Evolutionary conservation across 2,797 vertebrate species (phyloP), one percentile per base, ranked within the genome.

Genomic region (Nyctibius grandis): DNA sequence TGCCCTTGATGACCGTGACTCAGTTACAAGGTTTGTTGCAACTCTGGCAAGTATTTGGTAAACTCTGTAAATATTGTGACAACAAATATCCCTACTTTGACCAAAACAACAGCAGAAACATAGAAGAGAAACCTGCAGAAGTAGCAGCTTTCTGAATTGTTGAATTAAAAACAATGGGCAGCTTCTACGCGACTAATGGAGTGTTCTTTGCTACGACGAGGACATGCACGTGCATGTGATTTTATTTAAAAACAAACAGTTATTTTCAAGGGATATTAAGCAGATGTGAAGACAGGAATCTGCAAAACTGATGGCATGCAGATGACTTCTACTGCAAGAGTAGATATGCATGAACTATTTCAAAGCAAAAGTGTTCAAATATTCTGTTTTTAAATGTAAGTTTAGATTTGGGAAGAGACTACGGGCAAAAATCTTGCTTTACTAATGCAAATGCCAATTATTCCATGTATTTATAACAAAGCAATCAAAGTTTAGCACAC

Each of bases 121-220:
- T 0, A 6, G 11, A 29, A 15, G 0, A 48, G 72, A 73, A 45
- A 61, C 11, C 22, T 3, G 23, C 0, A 3, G 68, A 83, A 63
- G 26, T 21, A 34, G 1, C 47, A 29, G 33, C 15, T 16, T 42
- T 54, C 57, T 36, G 33, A 67, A 47, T 50, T 15, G 7, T 13
- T 29, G 45, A 0, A 10, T 14, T 10, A 69, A n/a, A 38, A 59
- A 8, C 54, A 47, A 70, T 5, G 5, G 69, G 21, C 65, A 60
- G 38, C 61, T 76, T 48, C 67, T 64, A 14, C 0, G 1, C 13
- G 48, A 86, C 26, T 20, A 54, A 51, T 16, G 11, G 44, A 63
- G 48, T 28, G 9, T 1, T 63, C 59, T 54, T 22, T 40, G 45
- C 85, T 42, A 25, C 26, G 47, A 40, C 85, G 88, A 88, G 51